These are phyloP conservation scores for Morus bassanus DNA, from an alignment of 2,797 vertebrate genomes.

Conservation along the genomic window DNA sequence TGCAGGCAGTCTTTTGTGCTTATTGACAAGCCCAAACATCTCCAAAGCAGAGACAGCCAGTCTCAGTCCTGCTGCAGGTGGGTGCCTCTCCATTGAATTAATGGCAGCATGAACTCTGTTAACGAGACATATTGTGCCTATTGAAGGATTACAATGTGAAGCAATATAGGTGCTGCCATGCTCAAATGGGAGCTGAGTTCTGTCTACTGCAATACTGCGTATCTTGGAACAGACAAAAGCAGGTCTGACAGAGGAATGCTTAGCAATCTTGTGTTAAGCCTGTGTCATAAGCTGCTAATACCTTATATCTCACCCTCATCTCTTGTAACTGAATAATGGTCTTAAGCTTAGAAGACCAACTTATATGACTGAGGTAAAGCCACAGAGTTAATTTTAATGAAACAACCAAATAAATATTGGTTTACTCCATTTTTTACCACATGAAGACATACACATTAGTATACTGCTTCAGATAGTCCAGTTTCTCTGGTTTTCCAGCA, in stretches of 20 bases:
- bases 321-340: neutral
- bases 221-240: neutral
- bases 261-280: neutral
- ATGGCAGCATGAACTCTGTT: neutral
- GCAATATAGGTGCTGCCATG: neutral
- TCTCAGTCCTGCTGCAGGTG: neutral
- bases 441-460: neutral
- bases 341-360: neutral
- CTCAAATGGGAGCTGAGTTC: neutral
- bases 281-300: neutral
- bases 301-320: neutral
- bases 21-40: neutral
- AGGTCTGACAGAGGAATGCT: neutral
- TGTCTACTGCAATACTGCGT: neutral
- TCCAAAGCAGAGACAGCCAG: neutral
- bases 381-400: neutral
- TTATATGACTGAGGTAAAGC: neutral
- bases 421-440: neutral
- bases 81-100: neutral
- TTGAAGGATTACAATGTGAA: neutral
- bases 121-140: rapidly evolving
- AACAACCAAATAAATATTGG: neutral
- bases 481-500: neutral
- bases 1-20: neutral
- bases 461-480: neutral